Conservation (phyloP, 2,113 vertebrate genomes). For the Paralichthys olivaceus region DNA sequence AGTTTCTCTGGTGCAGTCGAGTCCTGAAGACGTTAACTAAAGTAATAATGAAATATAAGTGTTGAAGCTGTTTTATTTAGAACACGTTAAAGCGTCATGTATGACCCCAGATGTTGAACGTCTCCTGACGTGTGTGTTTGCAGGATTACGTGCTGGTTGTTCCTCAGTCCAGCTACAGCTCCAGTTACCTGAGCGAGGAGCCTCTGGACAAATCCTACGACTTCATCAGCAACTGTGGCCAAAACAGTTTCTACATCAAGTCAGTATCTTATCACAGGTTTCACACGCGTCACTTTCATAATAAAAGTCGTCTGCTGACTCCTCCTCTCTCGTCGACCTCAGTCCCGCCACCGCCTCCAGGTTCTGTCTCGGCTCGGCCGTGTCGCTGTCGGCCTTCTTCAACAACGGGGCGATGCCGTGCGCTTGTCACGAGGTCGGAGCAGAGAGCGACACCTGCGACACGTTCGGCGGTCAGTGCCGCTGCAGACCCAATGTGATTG, state of each 20-base stretch:
- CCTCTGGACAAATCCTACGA: constrained; percentile 95
- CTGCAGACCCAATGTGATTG: constrained; percentile 91
- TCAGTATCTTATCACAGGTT: constrained; percentile 63
- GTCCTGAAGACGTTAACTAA: too few relatives aligned
- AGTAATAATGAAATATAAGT: too few relatives aligned
- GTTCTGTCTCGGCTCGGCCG: constrained; percentile 88
- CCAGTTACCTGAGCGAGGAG: constrained; percentile 90
- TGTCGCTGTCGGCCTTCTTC: constrained; percentile 93
- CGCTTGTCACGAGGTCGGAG: constrained; percentile 90
- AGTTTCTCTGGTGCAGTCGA: too few relatives aligned
- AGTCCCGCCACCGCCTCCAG: constrained; percentile 83
- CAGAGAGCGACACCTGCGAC: constrained; percentile 86
- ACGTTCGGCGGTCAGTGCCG: constrained; percentile 91
- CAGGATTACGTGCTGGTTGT: constrained; percentile 94
- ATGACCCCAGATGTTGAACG: too few relatives aligned
- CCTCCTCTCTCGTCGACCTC: neutral
- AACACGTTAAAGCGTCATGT: too few relatives aligned
- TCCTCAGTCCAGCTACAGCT: constrained; percentile 88
- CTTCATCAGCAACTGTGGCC: constrained; percentile 95
- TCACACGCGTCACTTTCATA: neutral
- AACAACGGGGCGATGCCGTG: constrained; percentile 93
- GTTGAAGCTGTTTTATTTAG: too few relatives aligned
- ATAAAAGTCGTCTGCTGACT: neutral
- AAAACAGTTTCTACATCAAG: constrained; percentile 92
- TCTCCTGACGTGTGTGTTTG: too few relatives aligned